phyloP scores from a whole-genome alignment of 2,888 invertebrate species.

The Odontothrips loti region DNA sequence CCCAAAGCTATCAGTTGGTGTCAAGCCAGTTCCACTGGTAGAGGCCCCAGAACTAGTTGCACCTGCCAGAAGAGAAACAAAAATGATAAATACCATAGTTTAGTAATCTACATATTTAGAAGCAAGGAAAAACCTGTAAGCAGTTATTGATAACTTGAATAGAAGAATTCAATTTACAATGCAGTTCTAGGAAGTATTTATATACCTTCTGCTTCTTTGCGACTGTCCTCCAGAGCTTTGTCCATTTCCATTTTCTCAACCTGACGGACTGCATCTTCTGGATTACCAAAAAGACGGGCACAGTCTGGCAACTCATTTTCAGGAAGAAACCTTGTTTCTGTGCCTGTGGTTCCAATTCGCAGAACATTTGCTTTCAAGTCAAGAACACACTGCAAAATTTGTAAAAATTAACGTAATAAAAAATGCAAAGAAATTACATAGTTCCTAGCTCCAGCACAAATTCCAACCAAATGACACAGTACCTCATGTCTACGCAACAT shows the following conservation, averaged over 20 bases:
- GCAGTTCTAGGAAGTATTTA: neutral
- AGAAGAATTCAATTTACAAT: neutral
- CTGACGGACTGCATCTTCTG: constrained; percentile 60
- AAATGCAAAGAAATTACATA: neutral
- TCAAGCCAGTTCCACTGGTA: constrained; percentile 44
- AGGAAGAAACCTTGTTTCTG: constrained; percentile 80
- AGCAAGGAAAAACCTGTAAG: neutral
- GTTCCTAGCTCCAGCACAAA: no score
- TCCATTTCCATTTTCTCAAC: constrained; percentile 67
- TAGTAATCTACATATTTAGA: neutral
- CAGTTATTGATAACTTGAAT: neutral
- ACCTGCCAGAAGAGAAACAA: constrained; percentile 27
- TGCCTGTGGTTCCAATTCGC: constrained; percentile 90
- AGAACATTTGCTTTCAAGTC: constrained; percentile 85
- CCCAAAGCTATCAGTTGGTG: constrained; percentile 62
- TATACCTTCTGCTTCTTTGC: constrained; percentile 40
- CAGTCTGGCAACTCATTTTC: constrained; percentile 77
- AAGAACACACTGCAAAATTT: constrained; percentile 68
- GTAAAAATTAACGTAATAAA: constrained; percentile 3
- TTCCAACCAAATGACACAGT: constrained; percentile 34
- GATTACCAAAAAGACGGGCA: constrained; percentile 69
- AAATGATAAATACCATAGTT: neutral
- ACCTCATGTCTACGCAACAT: constrained; percentile 97
- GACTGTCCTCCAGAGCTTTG: constrained; percentile 68
- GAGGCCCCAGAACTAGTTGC: constrained; percentile 33